A percentile compares a stretch with the other conserved stretches of the same genome.
phyloP scores from a whole-genome alignment of 2,113 vertebrate genomes.

The Probosciger aterrimus region DNA sequence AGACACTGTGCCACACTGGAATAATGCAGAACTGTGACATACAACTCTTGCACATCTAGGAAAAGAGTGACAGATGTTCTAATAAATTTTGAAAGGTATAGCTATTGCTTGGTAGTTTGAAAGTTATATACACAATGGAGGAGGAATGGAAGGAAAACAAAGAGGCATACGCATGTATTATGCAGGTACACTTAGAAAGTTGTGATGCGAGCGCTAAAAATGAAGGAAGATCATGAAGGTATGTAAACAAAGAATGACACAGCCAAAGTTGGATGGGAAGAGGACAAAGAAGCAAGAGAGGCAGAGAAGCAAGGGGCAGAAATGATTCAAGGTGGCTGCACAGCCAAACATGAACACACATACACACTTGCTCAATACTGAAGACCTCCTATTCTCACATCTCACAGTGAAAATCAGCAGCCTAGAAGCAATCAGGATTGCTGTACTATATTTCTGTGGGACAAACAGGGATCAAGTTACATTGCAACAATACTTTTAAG shows the following conservation, averaged over 20 bases:
- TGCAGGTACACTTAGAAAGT: neutral
- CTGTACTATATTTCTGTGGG: neutral
- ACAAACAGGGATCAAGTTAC: neutral
- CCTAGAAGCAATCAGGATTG: neutral
- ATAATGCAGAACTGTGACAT: neutral
- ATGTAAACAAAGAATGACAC: neutral
- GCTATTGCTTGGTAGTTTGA: neutral
- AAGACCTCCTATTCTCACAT: neutral
- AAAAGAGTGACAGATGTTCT: neutral
- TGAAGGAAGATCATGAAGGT: neutral
- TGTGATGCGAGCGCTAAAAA: neutral
- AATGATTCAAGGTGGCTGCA: neutral
- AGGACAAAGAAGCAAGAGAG: neutral
- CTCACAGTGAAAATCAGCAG: neutral
- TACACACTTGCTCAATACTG: neutral
- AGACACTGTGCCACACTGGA: neutral
- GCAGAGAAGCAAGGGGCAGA: neutral
- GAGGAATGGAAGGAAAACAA: neutral
- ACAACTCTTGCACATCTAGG: neutral
- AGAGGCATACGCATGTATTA: neutral
- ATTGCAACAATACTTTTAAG: neutral
- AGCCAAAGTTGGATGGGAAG: neutral
- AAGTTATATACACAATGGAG: neutral
- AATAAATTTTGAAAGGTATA: neutral
- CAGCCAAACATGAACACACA: neutral